These are phyloP conservation scores for Anoplolepis gracilipes DNA, from an alignment of 1,140 invertebrate genomes.

Conservation along the genomic window DNA sequence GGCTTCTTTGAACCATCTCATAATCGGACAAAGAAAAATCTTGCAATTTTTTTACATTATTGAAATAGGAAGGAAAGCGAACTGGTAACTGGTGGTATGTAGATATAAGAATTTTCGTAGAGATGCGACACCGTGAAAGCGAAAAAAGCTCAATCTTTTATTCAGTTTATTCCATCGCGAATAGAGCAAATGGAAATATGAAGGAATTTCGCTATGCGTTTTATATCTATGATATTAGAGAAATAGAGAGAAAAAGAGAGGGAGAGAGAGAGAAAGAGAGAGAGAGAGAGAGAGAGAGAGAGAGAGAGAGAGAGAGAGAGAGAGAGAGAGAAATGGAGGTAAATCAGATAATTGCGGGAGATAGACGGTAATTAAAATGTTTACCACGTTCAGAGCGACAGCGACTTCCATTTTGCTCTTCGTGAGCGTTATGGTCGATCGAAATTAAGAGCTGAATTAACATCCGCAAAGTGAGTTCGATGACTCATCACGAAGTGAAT, in stretches of 20 bases:
- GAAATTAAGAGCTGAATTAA: slow-evolving; percentile 48
- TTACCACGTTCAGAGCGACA: slow-evolving; percentile 26
- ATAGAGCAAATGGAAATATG: slow-evolving; percentile 38
- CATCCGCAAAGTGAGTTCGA: slow-evolving; percentile 4
- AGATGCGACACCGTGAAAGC: slow-evolving; percentile 18
- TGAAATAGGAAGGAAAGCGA: slow-evolving; percentile 14
- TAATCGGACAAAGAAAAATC: slow-evolving; percentile 34
- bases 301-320: neutral
- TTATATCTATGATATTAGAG: neutral
- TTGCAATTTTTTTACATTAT: slow-evolving; percentile 55
- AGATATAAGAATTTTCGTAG: slow-evolving; percentile 44
- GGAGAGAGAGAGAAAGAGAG: neutral
- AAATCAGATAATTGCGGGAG: slow-evolving; percentile 44
- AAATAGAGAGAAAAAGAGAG: neutral
- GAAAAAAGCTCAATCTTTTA: slow-evolving; percentile 56
- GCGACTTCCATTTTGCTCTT: slow-evolving; percentile 18
- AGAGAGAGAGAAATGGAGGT: neutral
- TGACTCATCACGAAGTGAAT: neutral
- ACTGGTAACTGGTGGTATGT: slow-evolving; percentile 9
- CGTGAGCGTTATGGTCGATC: neutral
- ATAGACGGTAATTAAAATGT: slow-evolving; percentile 59
- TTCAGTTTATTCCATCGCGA: slow-evolving; percentile 52
- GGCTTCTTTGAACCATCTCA: slow-evolving; percentile 31
- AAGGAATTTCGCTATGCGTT: slow-evolving; percentile 27
- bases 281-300: neutral